These are phyloP conservation scores for Metallyticus violacea DNA, from an alignment of 2,888 invertebrate genomes.

Conservation along the genomic window DNA sequence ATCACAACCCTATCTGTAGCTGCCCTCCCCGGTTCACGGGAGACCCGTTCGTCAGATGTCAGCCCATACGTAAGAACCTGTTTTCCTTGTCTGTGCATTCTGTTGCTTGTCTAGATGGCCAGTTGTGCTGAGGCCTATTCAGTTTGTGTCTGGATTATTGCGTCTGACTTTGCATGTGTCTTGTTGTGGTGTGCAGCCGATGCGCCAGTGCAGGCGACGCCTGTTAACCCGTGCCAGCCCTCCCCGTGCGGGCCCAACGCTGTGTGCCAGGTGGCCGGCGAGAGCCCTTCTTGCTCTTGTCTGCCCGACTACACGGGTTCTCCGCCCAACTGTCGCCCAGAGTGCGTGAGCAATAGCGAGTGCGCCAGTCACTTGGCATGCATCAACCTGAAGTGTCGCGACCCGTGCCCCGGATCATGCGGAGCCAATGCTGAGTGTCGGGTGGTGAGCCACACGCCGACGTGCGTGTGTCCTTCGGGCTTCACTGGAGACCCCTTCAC, in stretches of 20 bases:
- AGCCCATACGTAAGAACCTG: slow-evolving; percentile 48
- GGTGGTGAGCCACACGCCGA: slow-evolving; percentile 45
- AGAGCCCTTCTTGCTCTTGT: slow-evolving; percentile 68
- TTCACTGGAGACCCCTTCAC: slow-evolving; percentile 45
- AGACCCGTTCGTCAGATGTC: slow-evolving; percentile 70
- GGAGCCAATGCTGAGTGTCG: slow-evolving; percentile 46
- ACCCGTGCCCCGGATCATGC: slow-evolving; percentile 44
- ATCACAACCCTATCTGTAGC: slow-evolving; percentile 74
- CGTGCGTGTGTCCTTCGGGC: slow-evolving; percentile 40
- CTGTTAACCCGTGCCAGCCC: slow-evolving; percentile 41
- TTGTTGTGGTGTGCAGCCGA: slow-evolving; percentile 20
- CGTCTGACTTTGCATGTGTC: neutral
- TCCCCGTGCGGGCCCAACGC: slow-evolving; percentile 53
- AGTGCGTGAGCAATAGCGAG: slow-evolving; percentile 68
- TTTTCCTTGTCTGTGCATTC: neutral
- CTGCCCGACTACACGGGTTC: slow-evolving; percentile 63
- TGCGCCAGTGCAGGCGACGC: slow-evolving; percentile 46
- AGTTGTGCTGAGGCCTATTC: neutral
- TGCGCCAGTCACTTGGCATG: slow-evolving; percentile 68
- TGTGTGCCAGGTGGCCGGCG: slow-evolving; percentile 69
- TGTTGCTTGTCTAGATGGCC: neutral
- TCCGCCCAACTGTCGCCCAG: slow-evolving; percentile 75
- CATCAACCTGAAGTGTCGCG: slow-evolving; percentile 68
- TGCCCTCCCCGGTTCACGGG: slow-evolving; percentile 68
- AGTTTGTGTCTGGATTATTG: neutral